Evolutionary conservation across 2,113 vertebrate species (phyloP), one percentile per base, ranked within the genome.

Genomic region (Pseudorasbora parva): DNA sequence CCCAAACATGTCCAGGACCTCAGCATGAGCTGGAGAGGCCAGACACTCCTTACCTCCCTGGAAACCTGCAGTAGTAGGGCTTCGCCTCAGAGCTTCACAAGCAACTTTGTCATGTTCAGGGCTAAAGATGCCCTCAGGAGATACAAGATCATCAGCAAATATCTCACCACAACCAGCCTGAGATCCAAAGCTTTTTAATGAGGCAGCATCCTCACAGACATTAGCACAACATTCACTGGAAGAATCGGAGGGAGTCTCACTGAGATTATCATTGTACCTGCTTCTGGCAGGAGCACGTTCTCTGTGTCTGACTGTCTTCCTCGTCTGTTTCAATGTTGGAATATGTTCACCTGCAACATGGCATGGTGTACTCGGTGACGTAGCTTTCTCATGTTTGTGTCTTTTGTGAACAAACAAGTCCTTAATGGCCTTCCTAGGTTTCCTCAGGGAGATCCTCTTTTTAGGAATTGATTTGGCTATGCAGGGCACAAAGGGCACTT

Each of bases 131-230:
- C 93, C 69, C 80, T 95, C 95, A 74, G 94, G 77, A 8, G 94
- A 94, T 72, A 93, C 91, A 25, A 86, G 57, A 51, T 96, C 95
- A 33, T 97, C 96, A 8, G 95, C 96, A 88, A 96, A 97, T 88
- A 97, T 96, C 87, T 97, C 96, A 47, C 96, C 96, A 33, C 96
- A 97, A n/a, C 96, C 96, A 0, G 95, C 96, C 77, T 96, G 94
- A 1, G 96, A 97, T 82, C 96, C 96, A 25, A 97, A 97, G 86
- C 96, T 97, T 88, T 97, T 95, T 51, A 97, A 90, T 0, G 96
- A 97, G 45, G 94, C 93, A 0, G 94, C 93, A 0, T 97, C 96
- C 83, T 97, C 96, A 73, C 94, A 95, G 7, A 95, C 75, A 23
- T 90, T 87, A 14, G 90, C 87, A 82, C 93, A 94, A 79, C 88